These are phyloP conservation scores for Lasioglossum lativentre DNA, from an alignment of 2,888 invertebrate species.

Conservation along the genomic window DNA sequence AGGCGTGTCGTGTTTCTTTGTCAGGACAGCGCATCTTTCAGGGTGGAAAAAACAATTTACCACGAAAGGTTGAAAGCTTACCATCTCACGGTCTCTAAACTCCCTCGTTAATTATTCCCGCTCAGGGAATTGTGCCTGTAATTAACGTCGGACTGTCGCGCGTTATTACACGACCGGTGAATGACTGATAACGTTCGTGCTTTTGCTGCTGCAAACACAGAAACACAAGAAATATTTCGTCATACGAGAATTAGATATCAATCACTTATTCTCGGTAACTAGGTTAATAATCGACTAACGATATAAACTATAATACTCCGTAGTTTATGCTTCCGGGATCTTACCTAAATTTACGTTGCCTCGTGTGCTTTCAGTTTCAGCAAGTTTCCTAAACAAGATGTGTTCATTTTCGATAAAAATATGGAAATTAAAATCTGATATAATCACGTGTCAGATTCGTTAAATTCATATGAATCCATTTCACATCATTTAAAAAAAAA, in stretches of 20 bases:
- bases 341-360: background rate
- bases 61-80: conserved; percentile 48
- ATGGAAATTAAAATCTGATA: background rate
- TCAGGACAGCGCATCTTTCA: conserved; percentile 25
- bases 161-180: background rate
- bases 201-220: background rate
- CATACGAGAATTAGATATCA: background rate
- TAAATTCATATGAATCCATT: too few relatives aligned
- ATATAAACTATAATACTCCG: background rate
- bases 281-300: background rate
- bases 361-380: too few relatives aligned
- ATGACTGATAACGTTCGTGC: background rate
- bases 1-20: conserved; percentile 24
- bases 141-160: conserved; percentile 63
- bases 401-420: background rate
- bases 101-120: conserved; percentile 69
- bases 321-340: background rate
- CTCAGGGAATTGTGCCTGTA: conserved; percentile 62
- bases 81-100: conserved; percentile 60
- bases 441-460: background rate
- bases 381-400: background rate
- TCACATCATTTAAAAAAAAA: too few relatives aligned
- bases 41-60: conserved; percentile 55
- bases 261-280: background rate
- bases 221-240: background rate